Percentiles rank a stretch among this genome's conserved stretches.
These are phyloP conservation scores for Julus scanicus DNA, from an alignment of 2,888 invertebrate species.

Conservation along the genomic window DNA sequence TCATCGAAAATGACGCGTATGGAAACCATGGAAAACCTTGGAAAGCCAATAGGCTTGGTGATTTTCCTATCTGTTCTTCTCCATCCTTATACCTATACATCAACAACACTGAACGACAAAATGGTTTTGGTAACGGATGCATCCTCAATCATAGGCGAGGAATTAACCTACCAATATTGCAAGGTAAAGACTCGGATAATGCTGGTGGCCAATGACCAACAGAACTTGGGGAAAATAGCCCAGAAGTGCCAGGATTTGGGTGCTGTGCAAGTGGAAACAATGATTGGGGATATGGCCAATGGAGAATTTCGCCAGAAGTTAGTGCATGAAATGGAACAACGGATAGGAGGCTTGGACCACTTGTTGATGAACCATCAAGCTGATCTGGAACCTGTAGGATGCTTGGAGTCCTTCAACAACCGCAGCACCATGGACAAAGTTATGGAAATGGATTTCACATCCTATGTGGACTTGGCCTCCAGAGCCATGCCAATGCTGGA, in stretches of 20 bases:
- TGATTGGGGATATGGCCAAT: constrained; percentile 34
- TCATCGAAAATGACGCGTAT: neutral
- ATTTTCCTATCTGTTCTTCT: neutral
- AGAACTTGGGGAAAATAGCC: neutral
- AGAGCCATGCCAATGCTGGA: constrained; percentile 34
- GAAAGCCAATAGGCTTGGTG: neutral
- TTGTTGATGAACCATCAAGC: constrained; percentile 52
- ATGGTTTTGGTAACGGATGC: constrained; percentile 44
- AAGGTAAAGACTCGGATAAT: constrained; percentile 48
- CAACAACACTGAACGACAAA: constrained; percentile 14
- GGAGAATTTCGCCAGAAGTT: neutral
- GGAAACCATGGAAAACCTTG: neutral
- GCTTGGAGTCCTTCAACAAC: neutral
- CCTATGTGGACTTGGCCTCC: constrained; percentile 50
- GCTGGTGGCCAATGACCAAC: constrained; percentile 1
- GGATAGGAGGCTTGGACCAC: constrained; percentile 49
- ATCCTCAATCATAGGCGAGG: constrained; percentile 47
- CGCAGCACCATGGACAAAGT: neutral
- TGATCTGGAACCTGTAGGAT: neutral
- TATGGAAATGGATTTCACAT: constrained; percentile 28
- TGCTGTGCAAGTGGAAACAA: constrained; percentile 44
- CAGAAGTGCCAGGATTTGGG: constrained; percentile 40
- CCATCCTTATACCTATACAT: neutral
- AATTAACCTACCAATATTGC: constrained; percentile 53
- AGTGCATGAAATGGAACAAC: neutral